Percentiles rank a stretch among this genome's conserved stretches.
These are phyloP conservation scores for Poecilia wingei DNA, from an alignment of 2,797 vertebrate species.

Conservation along the genomic window DNA sequence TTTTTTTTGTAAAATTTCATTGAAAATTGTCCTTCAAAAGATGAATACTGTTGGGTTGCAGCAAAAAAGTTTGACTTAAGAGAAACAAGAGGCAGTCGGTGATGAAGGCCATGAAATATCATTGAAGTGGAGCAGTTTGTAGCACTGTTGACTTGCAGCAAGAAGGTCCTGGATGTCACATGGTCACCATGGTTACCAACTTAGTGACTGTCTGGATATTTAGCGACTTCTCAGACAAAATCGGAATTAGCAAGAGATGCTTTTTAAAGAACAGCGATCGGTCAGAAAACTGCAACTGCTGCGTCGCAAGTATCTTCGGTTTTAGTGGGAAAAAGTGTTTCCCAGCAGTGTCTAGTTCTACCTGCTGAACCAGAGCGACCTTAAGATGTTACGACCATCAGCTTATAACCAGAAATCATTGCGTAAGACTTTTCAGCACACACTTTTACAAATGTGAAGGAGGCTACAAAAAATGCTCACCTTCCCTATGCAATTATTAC, in stretches of 20 bases:
- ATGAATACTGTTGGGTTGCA: background rate
- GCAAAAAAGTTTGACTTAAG: background rate
- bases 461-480: constrained; percentile 42
- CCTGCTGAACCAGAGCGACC: constrained; percentile 23
- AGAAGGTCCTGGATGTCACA: background rate
- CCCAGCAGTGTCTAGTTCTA: constrained; percentile 7
- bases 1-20: background rate
- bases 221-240: no score
- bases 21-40: background rate
- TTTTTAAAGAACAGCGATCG: no score
- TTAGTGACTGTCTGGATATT: no score
- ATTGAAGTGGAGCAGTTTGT: background rate
- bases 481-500: constrained; percentile 72
- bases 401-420: constrained; percentile 13
- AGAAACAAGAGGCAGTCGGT: background rate
- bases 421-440: constrained; percentile 11
- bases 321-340: background rate
- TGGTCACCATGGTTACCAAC: no score
- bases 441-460: constrained; percentile 27
- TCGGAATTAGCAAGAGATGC: no score
- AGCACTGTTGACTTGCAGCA: background rate
- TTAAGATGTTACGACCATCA: constrained; percentile 27
- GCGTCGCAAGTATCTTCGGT: no score
- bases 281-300: no score
- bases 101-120: background rate